Evolutionary conservation across 2,113 vertebrate species (phyloP).

Genomic region (Oryzias curvinotus): DNA sequence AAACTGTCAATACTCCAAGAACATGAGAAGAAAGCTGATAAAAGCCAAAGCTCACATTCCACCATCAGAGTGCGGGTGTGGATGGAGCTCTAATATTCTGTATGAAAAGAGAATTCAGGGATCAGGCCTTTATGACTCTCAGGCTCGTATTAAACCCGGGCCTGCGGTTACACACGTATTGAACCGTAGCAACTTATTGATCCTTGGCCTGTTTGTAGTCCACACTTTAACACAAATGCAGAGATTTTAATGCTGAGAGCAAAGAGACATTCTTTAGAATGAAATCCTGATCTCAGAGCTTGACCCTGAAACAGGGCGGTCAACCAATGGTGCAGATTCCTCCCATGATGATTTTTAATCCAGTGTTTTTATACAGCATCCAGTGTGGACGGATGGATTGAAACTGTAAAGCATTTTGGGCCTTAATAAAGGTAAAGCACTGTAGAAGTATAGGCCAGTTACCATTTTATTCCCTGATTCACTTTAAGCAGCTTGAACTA

Average conservation of each 20-base stretch:
- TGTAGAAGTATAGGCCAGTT: no score
- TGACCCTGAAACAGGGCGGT: slow-evolving; percentile 10
- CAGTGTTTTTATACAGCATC: no score
- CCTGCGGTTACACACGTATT: slow-evolving; percentile 53
- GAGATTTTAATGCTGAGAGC: slow-evolving; percentile 45
- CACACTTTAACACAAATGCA: slow-evolving; percentile 52
- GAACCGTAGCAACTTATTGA: slow-evolving; percentile 51
- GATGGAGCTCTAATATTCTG: slow-evolving; percentile 1
- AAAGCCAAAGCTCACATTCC: background rate
- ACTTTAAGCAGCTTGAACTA: no score
- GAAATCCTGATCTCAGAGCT: slow-evolving; percentile 25
- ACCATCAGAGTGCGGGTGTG: slow-evolving; percentile 1
- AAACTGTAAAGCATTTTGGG: no score
- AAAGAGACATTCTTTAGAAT: slow-evolving; percentile 42
- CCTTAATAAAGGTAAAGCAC: no score
- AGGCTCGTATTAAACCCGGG: slow-evolving; percentile 44
- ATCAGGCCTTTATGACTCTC: slow-evolving; percentile 40
- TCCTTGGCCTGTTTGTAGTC: slow-evolving; percentile 39
- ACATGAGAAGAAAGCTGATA: no score
- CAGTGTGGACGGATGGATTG: no score
- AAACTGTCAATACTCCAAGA: no score
- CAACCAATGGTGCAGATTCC: slow-evolving; percentile 1
- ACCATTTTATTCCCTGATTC: no score
- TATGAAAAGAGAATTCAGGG: slow-evolving; percentile 34
- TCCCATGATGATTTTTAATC: no score